Evolutionary conservation across 1,140 invertebrate species (phyloP).

Genomic region (Drosophila serrata): DNA sequence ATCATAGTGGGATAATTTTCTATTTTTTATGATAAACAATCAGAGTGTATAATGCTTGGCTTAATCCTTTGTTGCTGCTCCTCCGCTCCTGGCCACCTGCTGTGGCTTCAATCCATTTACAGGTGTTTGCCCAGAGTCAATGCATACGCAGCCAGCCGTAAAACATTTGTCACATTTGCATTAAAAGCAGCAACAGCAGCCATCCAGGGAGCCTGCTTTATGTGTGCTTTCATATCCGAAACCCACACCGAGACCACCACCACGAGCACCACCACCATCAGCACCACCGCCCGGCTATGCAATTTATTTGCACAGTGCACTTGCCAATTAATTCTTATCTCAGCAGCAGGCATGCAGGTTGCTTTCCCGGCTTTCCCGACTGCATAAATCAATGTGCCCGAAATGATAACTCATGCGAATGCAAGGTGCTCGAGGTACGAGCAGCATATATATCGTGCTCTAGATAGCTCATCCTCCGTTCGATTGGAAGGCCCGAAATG

Average conservation of each 20-base stretch:
- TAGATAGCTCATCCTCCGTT: slow-evolving; percentile 29
- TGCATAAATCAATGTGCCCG: slow-evolving; percentile 78
- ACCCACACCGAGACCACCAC: neutral
- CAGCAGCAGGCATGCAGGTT: slow-evolving; percentile 74
- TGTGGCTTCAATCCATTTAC: slow-evolving; percentile 76
- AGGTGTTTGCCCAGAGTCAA: slow-evolving; percentile 80
- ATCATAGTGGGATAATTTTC: neutral
- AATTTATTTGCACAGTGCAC: slow-evolving; percentile 81
- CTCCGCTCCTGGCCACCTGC: slow-evolving; percentile 40
- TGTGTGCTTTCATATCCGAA: slow-evolving; percentile 28
- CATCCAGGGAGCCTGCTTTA: slow-evolving; percentile 31
- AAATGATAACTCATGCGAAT: slow-evolving; percentile 75
- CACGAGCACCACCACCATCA: slow-evolving; percentile 1
- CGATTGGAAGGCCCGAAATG: slow-evolving; percentile 43
- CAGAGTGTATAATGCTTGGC: neutral
- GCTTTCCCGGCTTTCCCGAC: slow-evolving; percentile 56
- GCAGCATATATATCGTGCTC: slow-evolving; percentile 39
- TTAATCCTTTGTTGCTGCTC: too few species aligned
- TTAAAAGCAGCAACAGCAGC: slow-evolving; percentile 65
- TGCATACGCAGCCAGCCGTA: slow-evolving; percentile 74
- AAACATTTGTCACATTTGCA: slow-evolving; percentile 84
- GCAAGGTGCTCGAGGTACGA: slow-evolving; percentile 25
- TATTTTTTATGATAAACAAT: neutral
- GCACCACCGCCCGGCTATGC: slow-evolving; percentile 38
- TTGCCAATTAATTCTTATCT: slow-evolving; percentile 83